Evolutionary conservation across 2,797 vertebrate genomes (phyloP).

Genomic region (Garrulus glandarius): DNA sequence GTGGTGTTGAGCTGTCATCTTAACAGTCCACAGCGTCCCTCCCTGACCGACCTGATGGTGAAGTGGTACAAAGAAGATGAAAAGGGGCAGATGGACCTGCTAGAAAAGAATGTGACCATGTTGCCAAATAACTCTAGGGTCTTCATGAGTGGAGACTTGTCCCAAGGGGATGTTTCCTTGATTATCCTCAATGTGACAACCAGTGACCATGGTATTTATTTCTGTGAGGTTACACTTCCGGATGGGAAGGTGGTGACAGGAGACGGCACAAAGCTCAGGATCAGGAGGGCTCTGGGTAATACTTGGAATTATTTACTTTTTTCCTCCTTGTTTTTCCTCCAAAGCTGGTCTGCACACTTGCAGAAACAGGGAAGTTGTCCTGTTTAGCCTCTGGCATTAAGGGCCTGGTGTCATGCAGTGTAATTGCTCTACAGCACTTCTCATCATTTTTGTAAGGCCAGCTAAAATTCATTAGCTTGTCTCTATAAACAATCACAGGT

Average conservation of each 20-base stretch:
- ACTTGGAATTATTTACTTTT: neutral
- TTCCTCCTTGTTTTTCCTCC: neutral
- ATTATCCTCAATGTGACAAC: constrained; percentile 64
- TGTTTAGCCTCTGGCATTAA: neutral
- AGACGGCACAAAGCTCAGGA: constrained; percentile 71
- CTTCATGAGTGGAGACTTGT: constrained; percentile 61
- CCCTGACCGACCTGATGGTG: constrained; percentile 1
- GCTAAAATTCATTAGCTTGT: neutral
- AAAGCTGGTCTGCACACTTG: neutral
- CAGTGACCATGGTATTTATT: constrained; percentile 66
- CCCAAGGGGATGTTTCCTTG: constrained; percentile 60
- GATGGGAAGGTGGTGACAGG: constrained; percentile 40
- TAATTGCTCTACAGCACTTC: neutral
- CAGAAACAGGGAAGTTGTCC: neutral
- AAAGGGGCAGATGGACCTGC: constrained; percentile 34
- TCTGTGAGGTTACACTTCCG: constrained; percentile 42
- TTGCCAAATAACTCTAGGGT: constrained; percentile 48
- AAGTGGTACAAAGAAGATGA: constrained; percentile 69
- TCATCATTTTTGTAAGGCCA: neutral
- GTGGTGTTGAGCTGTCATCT: constrained; percentile 63
- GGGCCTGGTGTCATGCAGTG: neutral
- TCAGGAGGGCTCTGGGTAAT: constrained; percentile 65
- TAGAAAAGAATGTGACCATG: constrained; percentile 46
- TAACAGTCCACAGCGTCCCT: neutral
- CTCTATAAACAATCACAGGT: neutral